A percentile compares a stretch with the other conserved stretches of the same genome.
phyloP scores from a whole-genome alignment of 1,140 invertebrate species.

The Pachypsylla venusta region DNA sequence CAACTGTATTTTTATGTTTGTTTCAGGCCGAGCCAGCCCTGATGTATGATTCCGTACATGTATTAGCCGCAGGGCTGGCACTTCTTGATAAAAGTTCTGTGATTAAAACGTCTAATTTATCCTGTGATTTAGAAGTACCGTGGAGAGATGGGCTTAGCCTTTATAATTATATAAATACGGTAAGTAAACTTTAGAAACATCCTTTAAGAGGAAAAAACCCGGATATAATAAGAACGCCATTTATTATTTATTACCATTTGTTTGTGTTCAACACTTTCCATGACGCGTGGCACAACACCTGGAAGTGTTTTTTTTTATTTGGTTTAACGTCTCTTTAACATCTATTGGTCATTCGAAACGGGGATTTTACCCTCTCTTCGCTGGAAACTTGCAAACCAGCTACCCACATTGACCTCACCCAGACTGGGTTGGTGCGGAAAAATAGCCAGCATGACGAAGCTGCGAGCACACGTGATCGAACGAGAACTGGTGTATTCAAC shows the following conservation, averaged over 20 bases:
- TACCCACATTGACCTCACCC: too few relatives aligned
- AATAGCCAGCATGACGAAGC: too few relatives aligned
- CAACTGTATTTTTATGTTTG: too few relatives aligned
- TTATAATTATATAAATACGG: constrained; percentile 81
- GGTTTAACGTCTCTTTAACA: too few relatives aligned
- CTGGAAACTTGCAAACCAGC: too few relatives aligned
- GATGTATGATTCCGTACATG: constrained; percentile 79
- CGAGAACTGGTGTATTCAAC: too few relatives aligned
- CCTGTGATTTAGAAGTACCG: constrained; percentile 63
- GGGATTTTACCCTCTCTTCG: too few relatives aligned
- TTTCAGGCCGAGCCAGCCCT: constrained; percentile 78
- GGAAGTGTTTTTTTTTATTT: too few relatives aligned
- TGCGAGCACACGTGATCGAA: too few relatives aligned
- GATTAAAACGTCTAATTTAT: constrained; percentile 56
- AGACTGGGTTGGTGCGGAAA: too few relatives aligned
- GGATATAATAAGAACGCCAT: not conserved
- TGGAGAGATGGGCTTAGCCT: constrained; percentile 76
- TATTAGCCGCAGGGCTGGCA: constrained; percentile 65
- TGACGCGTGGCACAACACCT: not conserved
- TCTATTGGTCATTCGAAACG: too few relatives aligned
- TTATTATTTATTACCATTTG: not conserved
- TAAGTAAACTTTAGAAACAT: constrained; percentile 33
- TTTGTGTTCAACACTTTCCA: not conserved
- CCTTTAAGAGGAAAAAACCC: not conserved
- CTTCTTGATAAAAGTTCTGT: constrained; percentile 47